Conservation (phyloP, 2,113 vertebrate species). For the Xenus cinereus region DNA sequence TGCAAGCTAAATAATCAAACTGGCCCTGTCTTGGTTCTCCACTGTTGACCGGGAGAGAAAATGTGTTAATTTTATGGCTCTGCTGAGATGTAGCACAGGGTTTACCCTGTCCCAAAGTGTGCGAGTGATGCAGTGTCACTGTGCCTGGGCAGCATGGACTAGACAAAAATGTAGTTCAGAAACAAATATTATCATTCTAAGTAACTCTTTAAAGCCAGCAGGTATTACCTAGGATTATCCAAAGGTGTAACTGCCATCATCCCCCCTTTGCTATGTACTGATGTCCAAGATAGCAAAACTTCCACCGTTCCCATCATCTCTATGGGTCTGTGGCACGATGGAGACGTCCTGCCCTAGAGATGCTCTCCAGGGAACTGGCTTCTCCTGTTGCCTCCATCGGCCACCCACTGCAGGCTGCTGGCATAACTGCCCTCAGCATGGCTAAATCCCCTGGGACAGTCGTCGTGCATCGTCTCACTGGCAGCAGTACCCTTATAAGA, state of each 20-base stretch:
- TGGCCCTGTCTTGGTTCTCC: not conserved
- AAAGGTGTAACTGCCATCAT: not conserved
- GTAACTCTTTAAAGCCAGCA: not conserved
- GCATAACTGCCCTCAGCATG: not conserved
- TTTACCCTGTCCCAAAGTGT: not conserved
- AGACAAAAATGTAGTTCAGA: not conserved
- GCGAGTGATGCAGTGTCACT: not conserved
- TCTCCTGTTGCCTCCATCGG: not conserved
- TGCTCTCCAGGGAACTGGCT: rapidly evolving
- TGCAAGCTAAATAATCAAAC: not conserved
- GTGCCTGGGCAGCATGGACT: not conserved
- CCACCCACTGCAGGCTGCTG: rapidly evolving
- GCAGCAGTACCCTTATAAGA: not conserved
- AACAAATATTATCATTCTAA: not conserved
- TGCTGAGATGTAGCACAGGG: not conserved
- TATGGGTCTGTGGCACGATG: not conserved
- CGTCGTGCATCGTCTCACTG: rapidly evolving
- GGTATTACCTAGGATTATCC: not conserved
- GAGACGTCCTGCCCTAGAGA: not conserved
- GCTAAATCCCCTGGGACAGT: not conserved
- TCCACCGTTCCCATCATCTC: not conserved
- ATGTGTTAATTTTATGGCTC: not conserved
- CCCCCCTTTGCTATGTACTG: not conserved
- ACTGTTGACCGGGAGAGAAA: not conserved
- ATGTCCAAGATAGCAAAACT: not conserved